A percentile compares a stretch with the other conserved stretches of the same genome.
Conservation (phyloP, 2,113 vertebrate genomes). For the Platysternon megacephalum region DNA sequence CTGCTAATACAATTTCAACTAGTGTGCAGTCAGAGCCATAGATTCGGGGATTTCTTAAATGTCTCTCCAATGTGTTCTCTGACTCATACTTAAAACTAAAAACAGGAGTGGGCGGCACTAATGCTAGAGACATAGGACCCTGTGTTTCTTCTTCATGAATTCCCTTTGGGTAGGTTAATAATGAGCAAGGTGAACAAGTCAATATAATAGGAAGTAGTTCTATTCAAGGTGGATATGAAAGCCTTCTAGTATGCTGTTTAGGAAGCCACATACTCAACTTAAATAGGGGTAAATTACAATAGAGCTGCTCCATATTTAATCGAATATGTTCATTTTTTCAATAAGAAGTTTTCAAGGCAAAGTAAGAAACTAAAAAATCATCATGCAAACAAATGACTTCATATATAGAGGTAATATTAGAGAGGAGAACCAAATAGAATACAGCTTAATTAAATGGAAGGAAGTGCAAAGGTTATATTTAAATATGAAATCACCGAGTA, state of each 20-base stretch:
- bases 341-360: not conserved
- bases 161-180: not conserved
- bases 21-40: not conserved
- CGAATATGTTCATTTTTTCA: slow-evolving; percentile 9
- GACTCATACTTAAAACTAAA: not conserved
- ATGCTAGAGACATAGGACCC: not conserved
- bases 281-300: not conserved
- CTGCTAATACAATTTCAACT: not conserved
- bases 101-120: not conserved
- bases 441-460: slow-evolving; percentile 8
- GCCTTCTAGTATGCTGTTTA: not conserved
- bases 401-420: not conserved
- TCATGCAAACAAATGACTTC: not conserved
- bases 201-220: not conserved
- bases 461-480: not conserved
- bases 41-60: not conserved
- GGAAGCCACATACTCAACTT: not conserved
- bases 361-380: not conserved
- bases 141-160: not conserved
- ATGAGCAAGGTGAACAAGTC: not conserved
- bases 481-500: not conserved
- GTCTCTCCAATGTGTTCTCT: not conserved
- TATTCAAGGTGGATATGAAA: not conserved
- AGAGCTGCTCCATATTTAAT: not conserved
- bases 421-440: not conserved